Conservation (phyloP, 2,797 vertebrate genomes). For the Brachyrhaphis roseni region DNA sequence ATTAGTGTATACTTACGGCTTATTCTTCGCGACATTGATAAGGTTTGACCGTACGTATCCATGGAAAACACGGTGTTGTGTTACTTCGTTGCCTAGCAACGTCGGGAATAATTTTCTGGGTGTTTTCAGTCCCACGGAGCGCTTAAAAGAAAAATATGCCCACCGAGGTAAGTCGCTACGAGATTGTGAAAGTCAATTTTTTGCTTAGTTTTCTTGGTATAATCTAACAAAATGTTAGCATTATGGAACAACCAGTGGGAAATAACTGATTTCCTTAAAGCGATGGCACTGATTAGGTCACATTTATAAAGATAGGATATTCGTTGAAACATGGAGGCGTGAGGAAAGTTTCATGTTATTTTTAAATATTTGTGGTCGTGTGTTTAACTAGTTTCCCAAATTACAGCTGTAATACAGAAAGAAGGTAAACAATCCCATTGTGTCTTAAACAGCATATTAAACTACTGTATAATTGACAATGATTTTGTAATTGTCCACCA, state of each 20-base stretch:
- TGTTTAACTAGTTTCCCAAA: neutral
- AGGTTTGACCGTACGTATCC: slow-evolving; percentile 5
- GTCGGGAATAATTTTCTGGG: neutral
- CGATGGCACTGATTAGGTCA: neutral
- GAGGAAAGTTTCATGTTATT: neutral
- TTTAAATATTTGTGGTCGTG: neutral
- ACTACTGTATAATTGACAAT: neutral
- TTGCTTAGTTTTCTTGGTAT: neutral
- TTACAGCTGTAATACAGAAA: neutral
- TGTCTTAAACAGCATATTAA: neutral
- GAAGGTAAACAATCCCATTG: neutral
- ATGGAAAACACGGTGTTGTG: slow-evolving; percentile 52
- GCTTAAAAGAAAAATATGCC: neutral
- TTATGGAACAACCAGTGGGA: too few relatives aligned
- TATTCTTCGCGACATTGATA: neutral
- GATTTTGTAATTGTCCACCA: too few relatives aligned
- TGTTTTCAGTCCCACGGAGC: neutral
- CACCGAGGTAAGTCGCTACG: slow-evolving; percentile 18
- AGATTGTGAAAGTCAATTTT: neutral
- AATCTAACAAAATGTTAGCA: neutral
- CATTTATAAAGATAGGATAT: neutral
- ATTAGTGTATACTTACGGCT: neutral
- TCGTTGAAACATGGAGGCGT: neutral
- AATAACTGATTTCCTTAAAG: neutral
- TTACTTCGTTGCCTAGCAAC: slow-evolving; percentile 38